Percentiles rank a stretch among this genome's conserved stretches.
Evolutionary conservation across 1,140 invertebrate genomes (phyloP).

Genomic region (Psilanteris sp.): DNA sequence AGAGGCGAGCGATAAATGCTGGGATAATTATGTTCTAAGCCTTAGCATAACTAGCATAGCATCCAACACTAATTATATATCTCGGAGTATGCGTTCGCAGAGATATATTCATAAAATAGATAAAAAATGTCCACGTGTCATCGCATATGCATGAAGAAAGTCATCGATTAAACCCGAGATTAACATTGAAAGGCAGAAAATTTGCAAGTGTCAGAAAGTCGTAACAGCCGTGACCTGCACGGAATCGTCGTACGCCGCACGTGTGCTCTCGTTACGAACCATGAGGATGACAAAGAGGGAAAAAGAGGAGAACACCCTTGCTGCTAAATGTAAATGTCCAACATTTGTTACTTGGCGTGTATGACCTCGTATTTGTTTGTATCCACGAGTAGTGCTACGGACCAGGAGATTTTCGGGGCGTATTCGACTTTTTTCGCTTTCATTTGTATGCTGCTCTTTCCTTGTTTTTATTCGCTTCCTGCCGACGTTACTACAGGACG

Average conservation of each 20-base stretch:
- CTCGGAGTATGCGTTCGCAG: not conserved
- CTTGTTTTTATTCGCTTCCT: slow-evolving; percentile 66
- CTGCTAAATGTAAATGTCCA: slow-evolving; percentile 78
- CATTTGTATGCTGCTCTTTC: slow-evolving; percentile 63
- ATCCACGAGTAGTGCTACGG: slow-evolving; percentile 52
- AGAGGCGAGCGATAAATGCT: slow-evolving; percentile 40
- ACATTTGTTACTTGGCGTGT: slow-evolving; percentile 77
- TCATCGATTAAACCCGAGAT: slow-evolving; percentile 70
- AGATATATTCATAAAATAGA: slow-evolving; percentile 1
- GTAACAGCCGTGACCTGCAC: slow-evolving; percentile 41
- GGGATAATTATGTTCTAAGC: slow-evolving; percentile 50
- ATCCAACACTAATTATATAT: slow-evolving; percentile 45
- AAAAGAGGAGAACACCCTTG: slow-evolving; percentile 54
- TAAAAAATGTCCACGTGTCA: slow-evolving; percentile 45
- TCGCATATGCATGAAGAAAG: slow-evolving; percentile 39
- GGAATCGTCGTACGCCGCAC: slow-evolving; percentile 54
- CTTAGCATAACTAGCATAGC: slow-evolving; percentile 42
- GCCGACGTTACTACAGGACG: slow-evolving; percentile 66
- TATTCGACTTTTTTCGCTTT: slow-evolving; percentile 59
- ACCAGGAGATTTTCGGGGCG: slow-evolving; percentile 51
- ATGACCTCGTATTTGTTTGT: slow-evolving; percentile 76
- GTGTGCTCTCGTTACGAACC: slow-evolving; percentile 58
- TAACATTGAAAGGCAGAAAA: slow-evolving; percentile 73
- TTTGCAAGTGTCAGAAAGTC: slow-evolving; percentile 70
- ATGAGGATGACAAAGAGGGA: slow-evolving; percentile 21